These are phyloP conservation scores for Hemibagrus wyckioides DNA, from an alignment of 2,113 vertebrate genomes.

Conservation along the genomic window DNA sequence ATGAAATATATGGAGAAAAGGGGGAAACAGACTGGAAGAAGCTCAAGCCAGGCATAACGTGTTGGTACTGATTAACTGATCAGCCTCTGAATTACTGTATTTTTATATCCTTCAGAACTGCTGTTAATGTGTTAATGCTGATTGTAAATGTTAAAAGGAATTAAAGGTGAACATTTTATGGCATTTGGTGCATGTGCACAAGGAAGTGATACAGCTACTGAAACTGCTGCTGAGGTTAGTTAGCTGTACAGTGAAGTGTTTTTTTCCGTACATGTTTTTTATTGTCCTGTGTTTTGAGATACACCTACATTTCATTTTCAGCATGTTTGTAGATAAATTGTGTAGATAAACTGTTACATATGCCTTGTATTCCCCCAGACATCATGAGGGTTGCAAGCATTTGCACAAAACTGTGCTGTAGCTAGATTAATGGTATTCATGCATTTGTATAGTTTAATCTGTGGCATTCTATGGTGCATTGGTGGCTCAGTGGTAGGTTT, in stretches of 20 bases:
- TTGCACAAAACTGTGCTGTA: background rate
- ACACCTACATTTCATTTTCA: background rate
- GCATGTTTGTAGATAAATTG: background rate
- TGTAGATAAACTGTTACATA: background rate
- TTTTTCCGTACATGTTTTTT: background rate
- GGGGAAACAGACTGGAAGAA: background rate
- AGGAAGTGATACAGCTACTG: background rate
- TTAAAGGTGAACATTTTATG: background rate
- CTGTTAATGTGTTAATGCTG: background rate
- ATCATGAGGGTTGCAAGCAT: background rate
- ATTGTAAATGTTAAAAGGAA: background rate
- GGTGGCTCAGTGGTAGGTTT: too few relatives aligned
- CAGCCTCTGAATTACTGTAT: background rate
- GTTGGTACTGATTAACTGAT: background rate
- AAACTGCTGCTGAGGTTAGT: background rate
- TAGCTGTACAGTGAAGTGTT: background rate
- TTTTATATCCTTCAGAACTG: background rate
- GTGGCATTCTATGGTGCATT: background rate
- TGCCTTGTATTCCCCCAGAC: background rate
- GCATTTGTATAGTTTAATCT: background rate
- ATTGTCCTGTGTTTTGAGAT: background rate
- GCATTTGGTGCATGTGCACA: background rate
- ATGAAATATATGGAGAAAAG: background rate
- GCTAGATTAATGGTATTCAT: background rate
- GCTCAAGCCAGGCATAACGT: background rate